Evolutionary conservation across 2,888 invertebrate species (phyloP), one percentile per base, ranked within the genome.

Genomic region (Oxystoma pomonae): DNA sequence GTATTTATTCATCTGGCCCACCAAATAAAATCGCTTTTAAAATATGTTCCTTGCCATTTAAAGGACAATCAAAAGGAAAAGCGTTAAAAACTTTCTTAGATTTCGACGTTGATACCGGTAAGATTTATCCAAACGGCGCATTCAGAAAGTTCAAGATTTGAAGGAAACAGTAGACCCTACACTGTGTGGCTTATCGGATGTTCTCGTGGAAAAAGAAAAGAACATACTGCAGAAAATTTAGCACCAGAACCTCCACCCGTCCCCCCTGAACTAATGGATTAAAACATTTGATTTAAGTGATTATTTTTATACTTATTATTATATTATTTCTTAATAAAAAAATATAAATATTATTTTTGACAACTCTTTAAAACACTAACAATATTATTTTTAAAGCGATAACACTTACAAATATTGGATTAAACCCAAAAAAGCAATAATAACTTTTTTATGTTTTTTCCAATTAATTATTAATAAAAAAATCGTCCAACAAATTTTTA

Each of bases 61-160:
- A 9, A 50, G 50, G n/a, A 12, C 50, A n/a, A 50, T 50, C n/a
- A 12, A 50, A 50, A 50, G 12, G 50, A 50, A 50, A 50, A 50
- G 9, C 9, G n/a, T 50, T n/a, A 57, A 56, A 60, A 20, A 12
- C 20, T 65, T 64, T 66, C 65, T 49, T 66, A 70, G 70, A 57
- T 61, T 16, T 55, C 62, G 12, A 16, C 69, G 20, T 12, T 71
- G 22, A 63, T 69, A 55, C 68, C 67, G 18, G 67, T 70, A 58
- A 68, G 80, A 68, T 73, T 80, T 59, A 63, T 80, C 17, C 80
- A 80, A 73, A 80, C 80, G 0, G 80, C 74, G 0, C 78, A 78
- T 65, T 74, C 67, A 57, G 73, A 73, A 49, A 69, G 71, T 20
- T 65, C 59, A 9, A 69, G 68, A 63, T 78, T 78, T 62, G 69